phyloP scores from a whole-genome alignment of 53 echinoderm and acorn worm genomes.

The Apostichopus leukothele region DNA sequence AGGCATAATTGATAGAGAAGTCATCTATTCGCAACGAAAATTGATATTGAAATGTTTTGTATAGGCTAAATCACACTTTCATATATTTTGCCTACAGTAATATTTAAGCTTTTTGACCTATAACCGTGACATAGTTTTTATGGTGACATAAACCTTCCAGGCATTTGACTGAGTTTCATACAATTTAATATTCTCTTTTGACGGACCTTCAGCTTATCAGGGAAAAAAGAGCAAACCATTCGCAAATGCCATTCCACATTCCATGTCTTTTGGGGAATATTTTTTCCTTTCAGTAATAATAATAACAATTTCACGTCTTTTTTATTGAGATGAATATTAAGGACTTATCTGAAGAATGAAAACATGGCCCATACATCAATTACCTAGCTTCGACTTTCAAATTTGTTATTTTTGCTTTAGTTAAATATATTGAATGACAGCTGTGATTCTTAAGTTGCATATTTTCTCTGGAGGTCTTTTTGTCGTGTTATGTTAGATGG shows the following conservation, averaged over 20 bases:
- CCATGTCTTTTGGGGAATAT: background rate
- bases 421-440: conserved; percentile 5
- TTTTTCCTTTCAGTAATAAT: background rate
- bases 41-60: no score
- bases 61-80: no score
- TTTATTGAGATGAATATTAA: background rate
- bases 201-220: no score
- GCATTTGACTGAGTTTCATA: background rate
- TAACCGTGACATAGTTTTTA: no score
- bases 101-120: no score
- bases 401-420: conserved; percentile 19
- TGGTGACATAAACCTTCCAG: no score
- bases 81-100: no score
- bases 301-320: conserved; percentile 10
- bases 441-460: background rate
- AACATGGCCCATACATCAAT: conserved; percentile 16
- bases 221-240: no score
- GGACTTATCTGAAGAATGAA: conserved; percentile 11
- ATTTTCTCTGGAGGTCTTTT: background rate
- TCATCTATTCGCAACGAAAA: no score
- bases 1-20: no score
- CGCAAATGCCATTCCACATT: no score
- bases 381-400: background rate
- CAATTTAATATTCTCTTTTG: background rate
- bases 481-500: no score